Evolutionary conservation across 2,888 invertebrate species (phyloP).

Genomic region (Pollenia angustigena): DNA sequence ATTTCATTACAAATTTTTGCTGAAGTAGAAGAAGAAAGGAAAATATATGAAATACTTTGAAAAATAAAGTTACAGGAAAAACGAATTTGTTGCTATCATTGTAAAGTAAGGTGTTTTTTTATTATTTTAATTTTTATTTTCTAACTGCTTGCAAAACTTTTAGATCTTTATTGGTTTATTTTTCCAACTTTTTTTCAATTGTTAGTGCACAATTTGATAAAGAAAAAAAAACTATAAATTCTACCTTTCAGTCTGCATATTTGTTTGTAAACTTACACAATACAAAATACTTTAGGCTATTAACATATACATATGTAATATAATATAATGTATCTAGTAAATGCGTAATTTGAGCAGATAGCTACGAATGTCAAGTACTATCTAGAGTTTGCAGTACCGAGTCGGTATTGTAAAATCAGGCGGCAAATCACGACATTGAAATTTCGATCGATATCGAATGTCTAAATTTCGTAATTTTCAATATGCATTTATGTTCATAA

Average conservation of each 20-base stretch:
- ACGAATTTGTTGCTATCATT: too few species aligned
- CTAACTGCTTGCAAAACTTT: not conserved
- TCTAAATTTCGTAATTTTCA: too few species aligned
- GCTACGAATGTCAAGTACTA: not conserved
- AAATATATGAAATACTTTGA: too few species aligned
- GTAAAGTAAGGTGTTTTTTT: not conserved
- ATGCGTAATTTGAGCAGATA: not conserved
- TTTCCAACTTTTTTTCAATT: not conserved
- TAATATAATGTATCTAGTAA: not conserved
- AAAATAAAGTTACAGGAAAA: too few species aligned
- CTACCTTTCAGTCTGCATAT: not conserved
- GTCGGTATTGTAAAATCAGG: too few species aligned
- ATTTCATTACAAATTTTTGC: too few species aligned
- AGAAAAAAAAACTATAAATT: not conserved
- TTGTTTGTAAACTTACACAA: slow-evolving; percentile 12
- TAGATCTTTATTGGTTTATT: too few species aligned
- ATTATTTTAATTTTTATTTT: not conserved
- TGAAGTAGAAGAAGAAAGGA: too few species aligned
- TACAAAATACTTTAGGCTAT: slow-evolving; percentile 1
- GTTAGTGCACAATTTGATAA: not conserved
- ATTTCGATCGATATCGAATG: too few species aligned
- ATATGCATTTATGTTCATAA: too few species aligned
- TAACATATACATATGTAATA: not conserved
- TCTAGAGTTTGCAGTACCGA: too few species aligned
- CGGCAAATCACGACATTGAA: too few species aligned